phyloP scores from a whole-genome alignment of 2,113 vertebrate genomes.

The Ibidorhyncha struthersii region DNA sequence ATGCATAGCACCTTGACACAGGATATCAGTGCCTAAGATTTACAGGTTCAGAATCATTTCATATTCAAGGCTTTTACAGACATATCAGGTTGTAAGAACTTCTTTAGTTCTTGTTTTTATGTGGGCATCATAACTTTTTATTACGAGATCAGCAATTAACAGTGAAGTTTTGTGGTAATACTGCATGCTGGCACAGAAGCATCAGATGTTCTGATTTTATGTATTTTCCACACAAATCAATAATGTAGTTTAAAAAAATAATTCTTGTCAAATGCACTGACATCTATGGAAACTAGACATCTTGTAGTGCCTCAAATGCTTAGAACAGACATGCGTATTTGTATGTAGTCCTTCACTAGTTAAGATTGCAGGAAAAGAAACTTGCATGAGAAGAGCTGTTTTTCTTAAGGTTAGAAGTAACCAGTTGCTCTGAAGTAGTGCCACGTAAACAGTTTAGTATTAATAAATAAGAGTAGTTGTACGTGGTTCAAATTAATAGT shows the following conservation, averaged over 20 bases:
- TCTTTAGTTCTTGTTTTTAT: background rate
- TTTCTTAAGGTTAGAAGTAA: background rate
- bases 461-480: background rate
- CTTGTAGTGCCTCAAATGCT: background rate
- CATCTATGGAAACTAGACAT: background rate
- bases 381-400: background rate
- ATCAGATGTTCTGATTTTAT: background rate
- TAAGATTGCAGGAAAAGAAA: background rate
- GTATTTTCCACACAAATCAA: background rate
- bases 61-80: background rate
- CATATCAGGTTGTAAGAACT: background rate
- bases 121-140: background rate
- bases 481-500: background rate
- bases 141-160: background rate
- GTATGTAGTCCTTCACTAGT: background rate
- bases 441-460: background rate
- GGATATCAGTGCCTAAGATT: background rate
- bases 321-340: background rate
- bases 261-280: background rate
- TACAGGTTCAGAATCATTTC: background rate
- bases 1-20: background rate
- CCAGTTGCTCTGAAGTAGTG: background rate
- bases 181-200: background rate
- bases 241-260: background rate
- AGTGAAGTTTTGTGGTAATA: background rate